phyloP scores from a whole-genome alignment of 2,797 vertebrate species.

The Gouania willdenowi region DNA sequence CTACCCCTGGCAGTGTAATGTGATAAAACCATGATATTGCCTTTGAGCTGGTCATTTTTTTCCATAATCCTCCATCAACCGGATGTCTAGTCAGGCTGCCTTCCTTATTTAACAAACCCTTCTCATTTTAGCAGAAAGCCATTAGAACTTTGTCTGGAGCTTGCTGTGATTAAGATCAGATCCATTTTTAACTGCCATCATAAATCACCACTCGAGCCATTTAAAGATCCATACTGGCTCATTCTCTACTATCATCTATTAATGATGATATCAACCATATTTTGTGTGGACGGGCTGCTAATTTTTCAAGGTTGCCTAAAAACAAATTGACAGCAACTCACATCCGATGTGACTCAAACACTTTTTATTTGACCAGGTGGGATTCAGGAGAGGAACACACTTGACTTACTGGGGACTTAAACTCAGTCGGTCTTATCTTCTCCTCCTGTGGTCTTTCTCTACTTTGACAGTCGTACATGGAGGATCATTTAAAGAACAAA shows the following conservation, averaged over 20 bases:
- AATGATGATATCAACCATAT: slow-evolving; percentile 3
- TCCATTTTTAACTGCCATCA: slow-evolving; percentile 73
- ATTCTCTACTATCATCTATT: slow-evolving; percentile 38
- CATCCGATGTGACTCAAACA: slow-evolving; percentile 1
- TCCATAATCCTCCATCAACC: neutral
- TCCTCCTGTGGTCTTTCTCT: neutral
- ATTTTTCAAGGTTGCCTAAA: slow-evolving; percentile 1
- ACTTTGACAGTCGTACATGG: slow-evolving; percentile 89
- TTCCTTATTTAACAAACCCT: slow-evolving; percentile 46
- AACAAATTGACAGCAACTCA: slow-evolving; percentile 1
- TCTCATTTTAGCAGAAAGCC: slow-evolving; percentile 42
- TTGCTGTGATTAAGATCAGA: slow-evolving; percentile 57
- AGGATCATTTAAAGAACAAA: slow-evolving; percentile 96
- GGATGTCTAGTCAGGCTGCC: neutral
- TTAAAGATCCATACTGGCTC: slow-evolving; percentile 46
- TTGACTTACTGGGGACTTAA: too few species aligned
- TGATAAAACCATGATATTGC: neutral
- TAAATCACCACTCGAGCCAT: slow-evolving; percentile 63
- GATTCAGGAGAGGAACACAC: too few species aligned
- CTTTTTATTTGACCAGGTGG: too few species aligned
- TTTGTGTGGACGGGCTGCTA: neutral
- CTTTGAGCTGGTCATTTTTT: neutral
- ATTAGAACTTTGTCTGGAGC: slow-evolving; percentile 45
- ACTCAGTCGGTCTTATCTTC: too few species aligned
- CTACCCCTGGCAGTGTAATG: too few species aligned